phyloP scores from a whole-genome alignment of 2,888 invertebrate species.

The Herminia tarsipennalis region DNA sequence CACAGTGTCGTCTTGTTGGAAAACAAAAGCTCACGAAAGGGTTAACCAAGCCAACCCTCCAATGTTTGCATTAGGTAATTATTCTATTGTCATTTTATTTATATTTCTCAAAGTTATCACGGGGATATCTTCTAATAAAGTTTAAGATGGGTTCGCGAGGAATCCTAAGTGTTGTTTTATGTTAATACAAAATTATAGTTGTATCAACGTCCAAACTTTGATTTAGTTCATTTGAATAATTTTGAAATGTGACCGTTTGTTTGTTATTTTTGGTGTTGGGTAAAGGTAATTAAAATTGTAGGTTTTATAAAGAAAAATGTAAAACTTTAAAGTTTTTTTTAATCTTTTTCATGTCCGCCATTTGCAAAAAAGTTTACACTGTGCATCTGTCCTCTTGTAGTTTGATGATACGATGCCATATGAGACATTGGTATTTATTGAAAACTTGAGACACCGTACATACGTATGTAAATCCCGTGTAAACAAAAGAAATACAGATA shows the following conservation, averaged over 20 bases:
- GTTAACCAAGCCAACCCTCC: constrained; percentile 51
- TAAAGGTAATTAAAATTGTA: too few relatives aligned
- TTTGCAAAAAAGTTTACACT: too few relatives aligned
- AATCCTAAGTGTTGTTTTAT: constrained; percentile 82
- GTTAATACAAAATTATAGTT: constrained; percentile 74
- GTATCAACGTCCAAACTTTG: constrained; percentile 55
- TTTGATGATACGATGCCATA: too few relatives aligned
- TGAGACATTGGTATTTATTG: too few relatives aligned
- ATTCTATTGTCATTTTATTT: constrained; percentile 82
- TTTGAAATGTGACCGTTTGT: constrained; percentile 38
- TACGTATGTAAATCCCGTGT: too few relatives aligned
- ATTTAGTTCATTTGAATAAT: constrained; percentile 68
- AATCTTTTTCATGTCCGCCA: too few relatives aligned
- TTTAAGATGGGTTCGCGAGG: constrained; percentile 64
- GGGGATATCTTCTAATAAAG: constrained; percentile 78
- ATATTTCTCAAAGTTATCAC: constrained; percentile 77
- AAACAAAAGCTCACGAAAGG: constrained; percentile 46
- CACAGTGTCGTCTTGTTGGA: constrained; percentile 27
- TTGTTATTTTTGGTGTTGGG: constrained; percentile 11
- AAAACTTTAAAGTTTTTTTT: too few relatives aligned
- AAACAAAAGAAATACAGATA: too few relatives aligned
- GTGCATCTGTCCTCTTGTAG: too few relatives aligned
- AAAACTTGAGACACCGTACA: too few relatives aligned
- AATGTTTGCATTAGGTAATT: constrained; percentile 68
- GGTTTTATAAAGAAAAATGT: too few relatives aligned